phyloP scores from a whole-genome alignment of 2,888 invertebrate species.

The Saturnia japonica region DNA sequence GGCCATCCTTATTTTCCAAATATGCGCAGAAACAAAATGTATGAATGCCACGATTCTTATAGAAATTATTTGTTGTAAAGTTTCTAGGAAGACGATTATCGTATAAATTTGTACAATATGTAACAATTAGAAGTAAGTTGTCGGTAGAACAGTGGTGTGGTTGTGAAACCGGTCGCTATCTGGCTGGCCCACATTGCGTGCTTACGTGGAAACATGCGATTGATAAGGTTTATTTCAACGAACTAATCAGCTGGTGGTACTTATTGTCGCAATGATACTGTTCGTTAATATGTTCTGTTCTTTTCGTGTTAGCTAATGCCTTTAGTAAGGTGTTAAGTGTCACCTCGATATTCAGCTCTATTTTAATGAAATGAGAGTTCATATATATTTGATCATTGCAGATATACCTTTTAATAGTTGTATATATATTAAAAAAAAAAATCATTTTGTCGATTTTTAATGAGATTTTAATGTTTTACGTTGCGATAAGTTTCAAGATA shows the following conservation, averaged over 20 bases:
- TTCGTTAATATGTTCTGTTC: not conserved
- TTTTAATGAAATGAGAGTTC: not conserved
- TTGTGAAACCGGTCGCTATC: constrained; percentile 11
- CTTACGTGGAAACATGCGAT: constrained; percentile 9
- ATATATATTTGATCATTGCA: not conserved
- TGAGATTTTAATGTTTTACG: too few relatives aligned
- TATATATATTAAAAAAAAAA: not conserved
- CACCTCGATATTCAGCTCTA: not conserved
- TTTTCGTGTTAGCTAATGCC: not conserved
- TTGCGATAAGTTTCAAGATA: too few relatives aligned
- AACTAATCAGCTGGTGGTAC: constrained; percentile 1
- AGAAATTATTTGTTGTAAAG: not conserved
- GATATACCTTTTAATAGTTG: not conserved
- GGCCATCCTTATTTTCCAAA: too few relatives aligned
- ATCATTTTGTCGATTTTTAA: too few relatives aligned
- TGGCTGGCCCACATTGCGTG: constrained; percentile 4
- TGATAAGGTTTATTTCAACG: constrained; percentile 5
- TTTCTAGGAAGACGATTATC: not conserved
- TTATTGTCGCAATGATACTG: not conserved
- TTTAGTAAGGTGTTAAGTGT: not conserved
- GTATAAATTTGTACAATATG: not conserved
- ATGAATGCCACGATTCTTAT: not conserved
- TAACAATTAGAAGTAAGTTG: not conserved
- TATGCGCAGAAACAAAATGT: too few relatives aligned
- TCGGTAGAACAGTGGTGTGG: not conserved